These are phyloP conservation scores for Psix sp. DNA, from an alignment of 1,140 invertebrate genomes.

Conservation along the genomic window DNA sequence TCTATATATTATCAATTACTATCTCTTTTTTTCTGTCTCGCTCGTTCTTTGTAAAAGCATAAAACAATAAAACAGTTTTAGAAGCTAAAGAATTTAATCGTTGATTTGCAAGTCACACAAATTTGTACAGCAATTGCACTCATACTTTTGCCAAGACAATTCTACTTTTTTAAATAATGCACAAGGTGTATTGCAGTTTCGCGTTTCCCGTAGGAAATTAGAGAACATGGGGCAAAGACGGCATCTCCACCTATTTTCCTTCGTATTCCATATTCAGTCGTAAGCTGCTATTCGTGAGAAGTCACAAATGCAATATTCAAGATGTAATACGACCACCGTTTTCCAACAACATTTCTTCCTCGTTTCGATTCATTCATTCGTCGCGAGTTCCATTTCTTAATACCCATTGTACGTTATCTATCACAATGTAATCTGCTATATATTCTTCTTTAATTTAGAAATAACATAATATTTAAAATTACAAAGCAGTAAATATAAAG, in stretches of 20 bases:
- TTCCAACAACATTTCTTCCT: slow-evolving; percentile 26
- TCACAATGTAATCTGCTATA: slow-evolving; percentile 3
- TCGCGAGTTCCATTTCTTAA: slow-evolving; percentile 18
- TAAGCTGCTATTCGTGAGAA: slow-evolving; percentile 53
- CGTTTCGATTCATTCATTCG: slow-evolving; percentile 16
- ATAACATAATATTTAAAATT: too few species aligned
- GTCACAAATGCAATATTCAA: slow-evolving; percentile 76
- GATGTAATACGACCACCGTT: slow-evolving; percentile 68
- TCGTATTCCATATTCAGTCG: slow-evolving; percentile 48
- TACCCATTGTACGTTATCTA: slow-evolving; percentile 6
- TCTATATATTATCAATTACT: too few species aligned
- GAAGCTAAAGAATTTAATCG: too few species aligned
- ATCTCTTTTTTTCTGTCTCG: too few species aligned
- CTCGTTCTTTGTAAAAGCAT: too few species aligned
- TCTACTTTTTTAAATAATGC: slow-evolving; percentile 65
- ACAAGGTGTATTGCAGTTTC: slow-evolving; percentile 62
- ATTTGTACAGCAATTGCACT: slow-evolving; percentile 36
- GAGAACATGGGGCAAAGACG: slow-evolving; percentile 67
- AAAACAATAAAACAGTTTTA: too few species aligned
- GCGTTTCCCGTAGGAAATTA: slow-evolving; percentile 77
- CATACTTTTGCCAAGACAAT: slow-evolving; percentile 59
- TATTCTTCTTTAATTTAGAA: background rate
- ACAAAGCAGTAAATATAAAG: too few species aligned
- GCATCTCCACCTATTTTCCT: slow-evolving; percentile 38
- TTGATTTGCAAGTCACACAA: too few species aligned